Conservation (phyloP, 2,888 invertebrate species). For the Galerucella pusilla region DNA sequence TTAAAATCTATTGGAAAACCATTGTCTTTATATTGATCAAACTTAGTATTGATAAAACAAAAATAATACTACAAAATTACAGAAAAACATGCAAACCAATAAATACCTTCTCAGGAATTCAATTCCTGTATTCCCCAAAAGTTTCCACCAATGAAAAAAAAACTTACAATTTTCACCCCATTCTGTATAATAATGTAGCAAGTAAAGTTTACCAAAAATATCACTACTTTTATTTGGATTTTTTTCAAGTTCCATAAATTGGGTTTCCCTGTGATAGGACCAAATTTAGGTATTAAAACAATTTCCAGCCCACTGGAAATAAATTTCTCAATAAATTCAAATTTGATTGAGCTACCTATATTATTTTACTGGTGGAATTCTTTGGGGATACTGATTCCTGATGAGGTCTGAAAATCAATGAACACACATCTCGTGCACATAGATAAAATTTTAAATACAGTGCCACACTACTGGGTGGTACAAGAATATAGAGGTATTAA, state of each 20-base stretch:
- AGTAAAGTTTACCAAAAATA: neutral
- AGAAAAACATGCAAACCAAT: conserved; percentile 35
- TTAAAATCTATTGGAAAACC: neutral
- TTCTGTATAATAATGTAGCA: neutral
- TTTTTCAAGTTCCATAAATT: too few relatives aligned
- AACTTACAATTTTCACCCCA: neutral
- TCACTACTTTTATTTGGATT: neutral
- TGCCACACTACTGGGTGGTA: conserved; percentile 44
- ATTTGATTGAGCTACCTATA: too few relatives aligned
- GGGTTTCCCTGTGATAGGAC: too few relatives aligned
- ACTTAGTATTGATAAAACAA: conserved; percentile 29
- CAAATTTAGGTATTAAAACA: too few relatives aligned
- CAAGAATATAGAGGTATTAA: conserved; percentile 22
- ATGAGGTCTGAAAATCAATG: conserved; percentile 27
- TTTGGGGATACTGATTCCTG: neutral
- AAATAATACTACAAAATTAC: conserved; percentile 29
- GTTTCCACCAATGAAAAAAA: neutral
- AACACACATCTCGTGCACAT: conserved; percentile 35
- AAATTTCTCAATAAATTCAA: too few relatives aligned
- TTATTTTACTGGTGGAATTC: conserved; percentile 4
- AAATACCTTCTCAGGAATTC: conserved; percentile 7
- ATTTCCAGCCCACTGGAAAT: too few relatives aligned
- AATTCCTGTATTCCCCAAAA: neutral
- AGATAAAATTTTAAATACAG: conserved; percentile 27
- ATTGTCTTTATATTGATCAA: conserved; percentile 26